Evolutionary conservation across 2,113 vertebrate species (phyloP).

Genomic region (Erpornis zantholeuca): DNA sequence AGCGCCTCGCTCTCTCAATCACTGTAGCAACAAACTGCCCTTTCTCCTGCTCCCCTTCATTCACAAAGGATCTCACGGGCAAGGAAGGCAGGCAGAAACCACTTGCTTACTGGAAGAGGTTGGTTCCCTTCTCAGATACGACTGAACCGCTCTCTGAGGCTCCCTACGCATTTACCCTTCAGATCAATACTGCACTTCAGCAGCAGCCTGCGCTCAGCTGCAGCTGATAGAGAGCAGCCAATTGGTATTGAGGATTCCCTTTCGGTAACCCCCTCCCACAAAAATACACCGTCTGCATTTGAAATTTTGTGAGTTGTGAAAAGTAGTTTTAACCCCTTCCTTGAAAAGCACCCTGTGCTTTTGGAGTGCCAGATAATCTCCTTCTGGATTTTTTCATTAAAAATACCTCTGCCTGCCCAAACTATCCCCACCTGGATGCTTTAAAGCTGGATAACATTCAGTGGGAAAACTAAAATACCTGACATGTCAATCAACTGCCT

Average conservation of each 20-base stretch:
- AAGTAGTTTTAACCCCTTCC: constrained; percentile 67
- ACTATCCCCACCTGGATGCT: background rate
- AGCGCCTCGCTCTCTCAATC: background rate
- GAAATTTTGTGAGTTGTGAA: constrained; percentile 61
- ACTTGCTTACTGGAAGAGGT: constrained; percentile 64
- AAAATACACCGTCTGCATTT: constrained; percentile 59
- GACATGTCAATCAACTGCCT: background rate
- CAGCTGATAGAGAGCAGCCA: constrained; percentile 70
- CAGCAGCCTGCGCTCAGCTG: constrained; percentile 65
- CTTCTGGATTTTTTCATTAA: background rate
- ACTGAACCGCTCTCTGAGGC: constrained; percentile 23
- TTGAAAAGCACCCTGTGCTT: background rate
- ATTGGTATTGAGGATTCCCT: constrained; percentile 71
- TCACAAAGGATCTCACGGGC: background rate
- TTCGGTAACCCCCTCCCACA: constrained; percentile 68
- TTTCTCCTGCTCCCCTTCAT: background rate
- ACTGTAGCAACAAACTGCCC: constrained; percentile 1
- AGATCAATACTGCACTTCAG: constrained; percentile 66
- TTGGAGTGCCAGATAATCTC: background rate
- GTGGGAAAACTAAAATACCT: background rate
- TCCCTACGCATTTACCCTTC: constrained; percentile 66
- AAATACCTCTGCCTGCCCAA: background rate
- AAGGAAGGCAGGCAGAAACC: constrained; percentile 32
- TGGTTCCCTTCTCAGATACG: constrained; percentile 53
- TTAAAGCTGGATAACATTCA: background rate